Conservation (phyloP, 2,888 invertebrate genomes). For the Ochropacha duplaris region DNA sequence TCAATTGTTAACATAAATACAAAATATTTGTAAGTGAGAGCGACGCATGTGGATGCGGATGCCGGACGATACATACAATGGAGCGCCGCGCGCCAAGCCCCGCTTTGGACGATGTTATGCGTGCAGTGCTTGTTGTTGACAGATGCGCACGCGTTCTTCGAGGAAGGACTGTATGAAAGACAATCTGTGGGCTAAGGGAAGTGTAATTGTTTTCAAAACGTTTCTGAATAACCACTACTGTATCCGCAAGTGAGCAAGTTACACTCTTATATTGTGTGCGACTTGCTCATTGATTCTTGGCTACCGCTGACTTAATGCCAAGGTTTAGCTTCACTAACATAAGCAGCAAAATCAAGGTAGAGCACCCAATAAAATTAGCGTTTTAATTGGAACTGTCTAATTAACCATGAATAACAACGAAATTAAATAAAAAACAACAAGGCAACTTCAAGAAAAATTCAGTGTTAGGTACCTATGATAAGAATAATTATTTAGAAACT, state of each 20-base stretch:
- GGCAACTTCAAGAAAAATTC: not conserved
- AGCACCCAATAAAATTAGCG: conserved; percentile 11
- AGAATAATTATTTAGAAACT: not conserved
- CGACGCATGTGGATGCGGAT: conserved; percentile 44
- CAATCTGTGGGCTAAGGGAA: conserved; percentile 50
- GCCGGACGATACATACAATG: conserved; percentile 55
- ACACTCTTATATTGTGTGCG: conserved; percentile 15
- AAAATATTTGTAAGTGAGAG: conserved; percentile 63
- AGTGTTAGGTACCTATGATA: not conserved
- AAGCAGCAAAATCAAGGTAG: not conserved
- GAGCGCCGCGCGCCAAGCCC: conserved; percentile 32
- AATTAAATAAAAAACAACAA: conserved; percentile 15
- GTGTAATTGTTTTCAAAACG: conserved; percentile 65
- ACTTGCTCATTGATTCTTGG: too few relatives aligned
- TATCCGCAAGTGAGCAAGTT: not conserved
- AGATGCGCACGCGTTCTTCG: conserved; percentile 70
- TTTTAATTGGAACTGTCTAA: conserved; percentile 14
- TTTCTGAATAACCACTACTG: conserved; percentile 38
- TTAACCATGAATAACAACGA: conserved; percentile 20
- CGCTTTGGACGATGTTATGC: conserved; percentile 11
- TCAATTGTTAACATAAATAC: conserved; percentile 52
- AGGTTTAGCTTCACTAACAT: not conserved
- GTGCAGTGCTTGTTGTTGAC: conserved; percentile 39
- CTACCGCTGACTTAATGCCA: too few relatives aligned
- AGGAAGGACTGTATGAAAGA: conserved; percentile 44